These are phyloP conservation scores for Pachycephus smyrnensis DNA, from an alignment of 2,888 invertebrate species.

Conservation along the genomic window DNA sequence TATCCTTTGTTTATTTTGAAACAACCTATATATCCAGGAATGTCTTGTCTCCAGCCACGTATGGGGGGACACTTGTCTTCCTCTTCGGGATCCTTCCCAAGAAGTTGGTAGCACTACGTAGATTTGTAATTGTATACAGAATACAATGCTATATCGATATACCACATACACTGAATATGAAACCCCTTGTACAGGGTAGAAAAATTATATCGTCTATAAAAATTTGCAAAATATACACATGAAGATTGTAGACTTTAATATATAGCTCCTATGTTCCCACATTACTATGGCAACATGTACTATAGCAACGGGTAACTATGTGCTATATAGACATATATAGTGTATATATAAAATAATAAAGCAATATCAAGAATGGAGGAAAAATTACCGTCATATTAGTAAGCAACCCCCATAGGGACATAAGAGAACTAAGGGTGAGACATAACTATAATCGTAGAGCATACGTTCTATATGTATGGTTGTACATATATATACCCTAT, in stretches of 20 bases:
- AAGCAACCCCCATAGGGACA: constrained; percentile 12
- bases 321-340: too few species aligned
- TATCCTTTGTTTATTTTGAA: constrained; percentile 9
- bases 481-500: constrained; percentile 5
- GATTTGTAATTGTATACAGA: constrained; percentile 23
- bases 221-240: constrained; percentile 15
- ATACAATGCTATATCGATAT: background rate
- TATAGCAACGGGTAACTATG: too few species aligned
- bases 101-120: constrained; percentile 24
- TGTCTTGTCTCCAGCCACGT: constrained; percentile 28
- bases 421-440: background rate
- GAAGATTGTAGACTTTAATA: background rate
- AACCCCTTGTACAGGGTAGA: too few species aligned
- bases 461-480: too few species aligned
- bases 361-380: constrained; percentile 52
- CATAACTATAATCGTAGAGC: constrained; percentile 13
- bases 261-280: too few species aligned
- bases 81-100: constrained; percentile 33
- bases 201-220: background rate
- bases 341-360: constrained; percentile 45
- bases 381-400: constrained; percentile 51
- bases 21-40: constrained; percentile 35
- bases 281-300: too few species aligned
- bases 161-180: background rate
- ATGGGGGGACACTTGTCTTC: constrained; percentile 31